phyloP scores from a whole-genome alignment of 2,797 vertebrate genomes.

The Micropoecilia bifurca region DNA sequence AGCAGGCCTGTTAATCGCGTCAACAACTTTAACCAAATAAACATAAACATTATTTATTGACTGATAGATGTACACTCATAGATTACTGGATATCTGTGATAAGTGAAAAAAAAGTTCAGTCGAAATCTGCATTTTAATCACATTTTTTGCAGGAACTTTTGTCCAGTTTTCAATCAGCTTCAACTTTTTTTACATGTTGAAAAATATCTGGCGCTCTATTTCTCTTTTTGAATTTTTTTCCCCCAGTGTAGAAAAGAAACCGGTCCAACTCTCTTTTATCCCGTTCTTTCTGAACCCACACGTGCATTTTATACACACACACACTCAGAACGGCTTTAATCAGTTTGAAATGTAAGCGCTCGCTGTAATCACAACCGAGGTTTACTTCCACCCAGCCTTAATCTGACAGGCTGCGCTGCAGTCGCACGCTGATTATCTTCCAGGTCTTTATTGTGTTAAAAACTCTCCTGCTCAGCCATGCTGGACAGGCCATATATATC shows the following conservation, averaged over 20 bases:
- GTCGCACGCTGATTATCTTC: conserved; percentile 77
- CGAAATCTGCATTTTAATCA: background rate
- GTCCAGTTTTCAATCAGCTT: conserved; percentile 47
- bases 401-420: conserved; percentile 73
- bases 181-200: conserved; percentile 47
- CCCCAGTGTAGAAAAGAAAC: background rate
- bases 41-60: background rate
- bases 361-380: conserved; percentile 71
- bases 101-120: background rate
- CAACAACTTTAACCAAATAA: background rate
- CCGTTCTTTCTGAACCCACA: conserved; percentile 11
- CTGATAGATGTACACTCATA: too few relatives aligned
- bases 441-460: conserved; percentile 77
- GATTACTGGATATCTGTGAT: background rate
- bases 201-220: conserved; percentile 35
- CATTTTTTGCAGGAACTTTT: background rate
- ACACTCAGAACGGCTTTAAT: conserved; percentile 60
- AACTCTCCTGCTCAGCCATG: conserved; percentile 62
- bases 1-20: background rate
- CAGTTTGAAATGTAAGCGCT: conserved; percentile 68
- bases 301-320: conserved; percentile 21
- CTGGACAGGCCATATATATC: conserved; percentile 65
- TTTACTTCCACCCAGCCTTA: conserved; percentile 74
- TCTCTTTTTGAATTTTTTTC: background rate
- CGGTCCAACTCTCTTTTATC: background rate